phyloP scores from a whole-genome alignment of 2,888 invertebrate genomes.

The Synanthedon vespiformis region DNA sequence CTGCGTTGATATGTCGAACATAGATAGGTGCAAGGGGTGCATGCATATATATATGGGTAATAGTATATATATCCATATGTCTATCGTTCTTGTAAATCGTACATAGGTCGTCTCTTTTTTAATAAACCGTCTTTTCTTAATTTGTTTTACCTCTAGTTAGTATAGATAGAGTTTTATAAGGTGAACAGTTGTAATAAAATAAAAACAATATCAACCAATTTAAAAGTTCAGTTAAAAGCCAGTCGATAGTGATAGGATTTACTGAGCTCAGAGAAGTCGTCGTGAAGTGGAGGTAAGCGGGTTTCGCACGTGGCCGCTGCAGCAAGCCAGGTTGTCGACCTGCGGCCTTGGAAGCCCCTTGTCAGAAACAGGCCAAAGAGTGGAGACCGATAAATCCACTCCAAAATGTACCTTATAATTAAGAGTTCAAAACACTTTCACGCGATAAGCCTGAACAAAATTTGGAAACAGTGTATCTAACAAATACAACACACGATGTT shows the following conservation, averaged over 20 bases:
- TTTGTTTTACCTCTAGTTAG: too few relatives aligned
- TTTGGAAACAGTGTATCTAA: constrained; percentile 10
- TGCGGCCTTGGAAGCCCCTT: constrained; percentile 52
- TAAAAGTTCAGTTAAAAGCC: too few relatives aligned
- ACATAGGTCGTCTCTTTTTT: too few relatives aligned
- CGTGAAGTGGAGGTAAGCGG: constrained; percentile 39
- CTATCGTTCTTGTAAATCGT: too few relatives aligned
- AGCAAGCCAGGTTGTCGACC: constrained; percentile 55
- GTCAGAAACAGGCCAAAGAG: constrained; percentile 12
- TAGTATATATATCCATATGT: too few relatives aligned
- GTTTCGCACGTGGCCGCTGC: constrained; percentile 54
- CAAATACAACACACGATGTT: too few relatives aligned
- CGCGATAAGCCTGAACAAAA: not conserved
- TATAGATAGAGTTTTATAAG: too few relatives aligned
- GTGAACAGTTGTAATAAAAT: too few relatives aligned
- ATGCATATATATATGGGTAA: too few relatives aligned
- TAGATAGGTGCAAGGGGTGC: too few relatives aligned
- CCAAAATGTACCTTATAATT: constrained; percentile 21
- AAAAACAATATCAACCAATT: too few relatives aligned
- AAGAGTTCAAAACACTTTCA: constrained; percentile 12
- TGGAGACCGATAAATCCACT: not conserved
- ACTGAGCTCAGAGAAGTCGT: constrained; percentile 1
- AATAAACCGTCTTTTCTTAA: too few relatives aligned
- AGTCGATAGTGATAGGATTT: constrained; percentile 6
- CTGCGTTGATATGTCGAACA: not conserved